These are phyloP conservation scores for Ricordea florida DNA, from an alignment of 92 coral and sea anemone species.

Conservation along the genomic window DNA sequence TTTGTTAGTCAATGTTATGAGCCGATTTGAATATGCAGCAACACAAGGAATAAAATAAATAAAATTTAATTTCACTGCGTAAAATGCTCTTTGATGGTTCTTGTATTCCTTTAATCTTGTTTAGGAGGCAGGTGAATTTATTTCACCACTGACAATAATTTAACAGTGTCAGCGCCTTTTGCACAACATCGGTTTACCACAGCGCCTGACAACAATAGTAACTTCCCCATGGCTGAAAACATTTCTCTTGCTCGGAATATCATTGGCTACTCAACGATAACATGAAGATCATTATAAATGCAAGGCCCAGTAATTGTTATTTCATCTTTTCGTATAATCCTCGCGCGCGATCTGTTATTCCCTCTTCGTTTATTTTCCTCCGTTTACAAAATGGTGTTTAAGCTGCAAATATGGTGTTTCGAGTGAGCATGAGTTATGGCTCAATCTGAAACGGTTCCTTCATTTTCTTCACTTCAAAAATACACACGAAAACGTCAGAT, in stretches of 20 bases:
- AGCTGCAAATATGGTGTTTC: not conserved
- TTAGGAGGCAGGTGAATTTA: not conserved
- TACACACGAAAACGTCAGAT: conserved; percentile 83
- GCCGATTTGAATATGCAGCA: too few species aligned
- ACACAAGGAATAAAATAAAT: too few species aligned
- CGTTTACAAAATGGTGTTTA: not conserved
- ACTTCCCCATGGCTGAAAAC: not conserved
- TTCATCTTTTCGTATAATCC: conserved; percentile 11
- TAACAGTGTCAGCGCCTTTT: not conserved
- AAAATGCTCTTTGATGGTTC: too few species aligned
- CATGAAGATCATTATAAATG: conserved; percentile 1
- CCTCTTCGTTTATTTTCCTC: not conserved
- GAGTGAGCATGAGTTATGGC: conserved; percentile 24
- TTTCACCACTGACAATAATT: not conserved
- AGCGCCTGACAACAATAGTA: not conserved
- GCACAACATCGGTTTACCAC: conserved; percentile 19
- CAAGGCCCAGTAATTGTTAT: not conserved
- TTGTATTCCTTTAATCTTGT: too few species aligned
- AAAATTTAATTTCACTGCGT: too few species aligned
- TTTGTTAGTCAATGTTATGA: too few species aligned
- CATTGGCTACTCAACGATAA: conserved; percentile 4
- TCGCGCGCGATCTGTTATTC: too few species aligned
- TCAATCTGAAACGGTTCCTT: conserved; percentile 28
- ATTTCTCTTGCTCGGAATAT: not conserved
- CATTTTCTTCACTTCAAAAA: conserved; percentile 72